Base-by-base conservation (phyloP, 2,888 invertebrate genomes). In the Tenthredo livida region DNA sequence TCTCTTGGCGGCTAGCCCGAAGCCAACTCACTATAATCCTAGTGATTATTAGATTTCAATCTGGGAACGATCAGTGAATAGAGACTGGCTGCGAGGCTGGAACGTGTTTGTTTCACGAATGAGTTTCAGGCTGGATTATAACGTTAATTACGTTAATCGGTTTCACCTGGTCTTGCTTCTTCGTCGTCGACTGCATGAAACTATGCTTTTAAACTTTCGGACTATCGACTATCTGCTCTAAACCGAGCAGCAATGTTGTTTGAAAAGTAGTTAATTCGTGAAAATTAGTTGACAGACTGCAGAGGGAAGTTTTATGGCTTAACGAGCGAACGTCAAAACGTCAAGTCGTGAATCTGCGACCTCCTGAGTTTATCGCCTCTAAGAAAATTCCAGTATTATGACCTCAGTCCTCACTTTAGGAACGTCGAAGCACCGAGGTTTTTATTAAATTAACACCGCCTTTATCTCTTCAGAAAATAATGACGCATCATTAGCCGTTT, bases 41-140 rank as follows among this genome's bases (percentile, higher is more conserved):
- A 67, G 67, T 70, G 83, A 83, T 83, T 83, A 83, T 83, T 83
- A 83, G 83, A 83, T 83, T 83, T 83, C 83, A 83, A 83, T 83
- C 83, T 83, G n/a, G 43, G 43, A 47, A 25, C 47, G 70, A 70
- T 70, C 70, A 70, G 83, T 70, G 67, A 83, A 83, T 83, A 29
- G 70, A 21, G 33, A 61, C 21, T 37, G 21, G 80, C 58, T 50
- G 15, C 33, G 54, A 29, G 54, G 17, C 43, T 73, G 73, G 7
- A 21, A 40, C 21, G 73, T 73, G 73, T 73, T 73, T 43, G 43
- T 29, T 73, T 43, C 43, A 50, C 50, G 25, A 50, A 25, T 21
- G 50, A 29, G 72, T 73, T 73, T 43, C 21, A 77, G 54, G 15
- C 17, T 54, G 50, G 29, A 77, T 77, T 77, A 77, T 77, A 77